Conservation (phyloP, 2,888 invertebrate species). For the Dynastes maya region DNA sequence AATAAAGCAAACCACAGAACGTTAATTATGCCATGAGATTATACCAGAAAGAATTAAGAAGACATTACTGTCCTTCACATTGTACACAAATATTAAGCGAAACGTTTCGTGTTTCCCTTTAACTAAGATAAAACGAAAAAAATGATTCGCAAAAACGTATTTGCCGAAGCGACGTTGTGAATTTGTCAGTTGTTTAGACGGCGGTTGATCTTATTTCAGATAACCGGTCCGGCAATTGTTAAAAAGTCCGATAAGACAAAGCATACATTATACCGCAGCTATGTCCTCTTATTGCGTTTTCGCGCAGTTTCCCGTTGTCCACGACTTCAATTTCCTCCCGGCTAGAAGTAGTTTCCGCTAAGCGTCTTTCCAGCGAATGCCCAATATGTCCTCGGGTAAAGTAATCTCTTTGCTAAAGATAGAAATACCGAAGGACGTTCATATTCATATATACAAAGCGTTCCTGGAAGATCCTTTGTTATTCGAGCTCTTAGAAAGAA, state of each 20-base stretch:
- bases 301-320: slow-evolving; percentile 53
- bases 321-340: slow-evolving; percentile 54
- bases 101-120: neutral
- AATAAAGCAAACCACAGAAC: no score
- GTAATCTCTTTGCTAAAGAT: neutral
- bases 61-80: no score
- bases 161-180: neutral
- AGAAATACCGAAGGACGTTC: no score
- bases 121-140: neutral
- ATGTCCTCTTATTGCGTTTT: slow-evolving; percentile 53
- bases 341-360: slow-evolving; percentile 53
- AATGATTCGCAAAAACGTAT: neutral
- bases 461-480: no score
- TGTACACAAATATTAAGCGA: no score
- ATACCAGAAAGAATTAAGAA: no score
- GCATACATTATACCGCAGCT: slow-evolving; percentile 51
- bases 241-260: slow-evolving; percentile 34
- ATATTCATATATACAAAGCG: no score
- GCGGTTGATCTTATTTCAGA: slow-evolving; percentile 34
- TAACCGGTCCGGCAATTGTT: slow-evolving; percentile 30
- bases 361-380: slow-evolving; percentile 35
- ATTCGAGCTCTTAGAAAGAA: no score
- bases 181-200: slow-evolving; percentile 6
- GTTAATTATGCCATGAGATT: no score
- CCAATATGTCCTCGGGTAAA: slow-evolving; percentile 8